Conservation (phyloP, 2,888 invertebrate genomes). For the Drosophila affinis region DNA sequence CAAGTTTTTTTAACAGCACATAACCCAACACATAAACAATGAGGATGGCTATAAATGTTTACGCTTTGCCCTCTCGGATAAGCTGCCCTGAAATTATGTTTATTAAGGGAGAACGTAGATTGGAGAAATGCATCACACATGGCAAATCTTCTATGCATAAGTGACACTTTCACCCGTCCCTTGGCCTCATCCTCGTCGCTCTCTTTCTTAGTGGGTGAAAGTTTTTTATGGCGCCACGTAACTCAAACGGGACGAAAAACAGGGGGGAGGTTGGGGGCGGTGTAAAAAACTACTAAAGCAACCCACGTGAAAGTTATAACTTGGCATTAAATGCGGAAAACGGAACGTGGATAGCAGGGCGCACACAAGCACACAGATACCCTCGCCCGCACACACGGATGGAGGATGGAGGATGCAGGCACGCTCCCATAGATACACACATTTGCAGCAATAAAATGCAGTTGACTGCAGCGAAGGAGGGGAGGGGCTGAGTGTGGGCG, state of each 20-base stretch:
- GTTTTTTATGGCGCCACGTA: conserved; percentile 42
- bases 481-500: conserved; percentile 10
- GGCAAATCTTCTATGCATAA: conserved; percentile 42
- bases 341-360: conserved; percentile 60
- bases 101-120: conserved; percentile 50
- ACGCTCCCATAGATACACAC: conserved; percentile 13
- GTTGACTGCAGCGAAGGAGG: conserved; percentile 51
- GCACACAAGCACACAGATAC: conserved; percentile 43
- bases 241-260: conserved; percentile 32
- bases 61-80: conserved; percentile 27
- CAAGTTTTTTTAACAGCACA: conserved; percentile 15
- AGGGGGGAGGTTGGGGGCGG: background rate
- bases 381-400: too few species aligned
- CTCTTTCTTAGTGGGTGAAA: background rate
- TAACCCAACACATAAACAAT: conserved; percentile 14
- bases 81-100: conserved; percentile 42
- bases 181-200: background rate
- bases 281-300: conserved; percentile 59
- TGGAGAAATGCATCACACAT: conserved; percentile 22
- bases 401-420: too few species aligned
- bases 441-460: conserved; percentile 72
- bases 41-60: background rate
- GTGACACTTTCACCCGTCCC: conserved; percentile 16
- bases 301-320: conserved; percentile 72
- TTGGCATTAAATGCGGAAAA: conserved; percentile 68